Evolutionary conservation across 2,888 invertebrate species (phyloP), one percentile per base, ranked within the genome.

Genomic region (Isoperla grammatica): DNA sequence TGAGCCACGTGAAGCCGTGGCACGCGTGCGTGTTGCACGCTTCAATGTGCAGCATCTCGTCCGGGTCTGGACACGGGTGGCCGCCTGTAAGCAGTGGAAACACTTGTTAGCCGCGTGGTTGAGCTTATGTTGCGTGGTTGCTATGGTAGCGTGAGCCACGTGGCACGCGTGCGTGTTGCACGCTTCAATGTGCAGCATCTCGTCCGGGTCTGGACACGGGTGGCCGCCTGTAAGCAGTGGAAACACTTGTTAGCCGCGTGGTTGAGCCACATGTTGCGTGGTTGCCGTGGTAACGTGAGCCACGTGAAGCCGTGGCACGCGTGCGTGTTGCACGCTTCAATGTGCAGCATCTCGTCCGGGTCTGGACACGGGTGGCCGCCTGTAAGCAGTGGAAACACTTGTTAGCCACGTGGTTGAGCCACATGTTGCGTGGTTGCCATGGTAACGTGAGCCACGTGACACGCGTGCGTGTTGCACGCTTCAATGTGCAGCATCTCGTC

Each of bases 81-180:
- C 82, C 81, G 29, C 78, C 82, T 82, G 68, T 8, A 63, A 63
- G 48, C 45, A 58, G 11, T 39, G 23, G 59, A 49, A 19, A 56
- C 39, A 37, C 9, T 45, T 5, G 15, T 45, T 45, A n/a, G 19
- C 15, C 3, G 17, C 15, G 45, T 48, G 48, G 22, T 8, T 37
- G 42, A 1, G 43, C 8, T 19, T 23, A 29, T 40, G 15, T 15
- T 50, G 64, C 81, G 80, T 0, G 79, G 76, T 39, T 81, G 80
- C 82, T 82, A 83, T 0, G 82, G 81, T 0, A 81, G 76, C 2
- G 81, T 77, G 12, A 81, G 74, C 83, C 83, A 83, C 48, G 81
- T 79, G 78, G 66, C 81, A 81, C 0, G 79, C 79, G 65, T 81
- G 81, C 0, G 74, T 75, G 69, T 81, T 81, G 69, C 83, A 83